These are phyloP conservation scores for Bembecia ichneumoniformis DNA, from an alignment of 2,888 invertebrate genomes.

Conservation along the genomic window DNA sequence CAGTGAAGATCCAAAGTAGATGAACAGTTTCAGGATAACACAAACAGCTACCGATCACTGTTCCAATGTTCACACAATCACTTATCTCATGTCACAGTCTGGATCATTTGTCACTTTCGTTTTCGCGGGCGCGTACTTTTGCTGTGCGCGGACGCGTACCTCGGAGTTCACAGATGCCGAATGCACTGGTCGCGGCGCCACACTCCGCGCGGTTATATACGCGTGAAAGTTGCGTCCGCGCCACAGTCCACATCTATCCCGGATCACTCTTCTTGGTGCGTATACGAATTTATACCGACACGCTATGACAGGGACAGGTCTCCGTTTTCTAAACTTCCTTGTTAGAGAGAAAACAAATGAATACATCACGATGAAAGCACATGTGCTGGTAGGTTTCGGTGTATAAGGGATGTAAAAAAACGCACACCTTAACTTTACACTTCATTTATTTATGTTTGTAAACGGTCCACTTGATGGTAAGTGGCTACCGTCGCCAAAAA, in stretches of 20 bases:
- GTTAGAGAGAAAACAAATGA: too few relatives aligned
- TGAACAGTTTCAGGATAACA: constrained; percentile 64
- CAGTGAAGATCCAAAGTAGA: constrained; percentile 12
- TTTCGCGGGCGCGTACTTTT: constrained; percentile 30
- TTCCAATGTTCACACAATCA: constrained; percentile 61
- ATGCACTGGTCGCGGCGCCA: constrained; percentile 61
- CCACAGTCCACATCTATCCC: constrained; percentile 49
- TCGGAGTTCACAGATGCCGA: constrained; percentile 31
- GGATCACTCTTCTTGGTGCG: constrained; percentile 37
- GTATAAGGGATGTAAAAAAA: too few relatives aligned
- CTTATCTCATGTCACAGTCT: constrained; percentile 45
- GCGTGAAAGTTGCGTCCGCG: constrained; percentile 60
- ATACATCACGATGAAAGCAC: too few relatives aligned
- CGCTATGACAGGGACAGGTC: too few relatives aligned
- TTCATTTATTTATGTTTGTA: too few relatives aligned
- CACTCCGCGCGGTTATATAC: constrained; percentile 53
- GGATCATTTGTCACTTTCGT: constrained; percentile 54
- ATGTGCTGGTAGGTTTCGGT: too few relatives aligned
- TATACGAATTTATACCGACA: background rate
- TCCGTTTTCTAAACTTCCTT: too few relatives aligned
- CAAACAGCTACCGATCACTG: constrained; percentile 63
- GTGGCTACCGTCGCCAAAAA: too few relatives aligned
- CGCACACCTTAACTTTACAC: too few relatives aligned
- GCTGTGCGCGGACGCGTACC: constrained; percentile 25
- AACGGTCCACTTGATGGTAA: too few relatives aligned